Evolutionary conservation across 2,797 vertebrate genomes (phyloP), one percentile per base, ranked within the genome.

Genomic region (Miichthys miiuy): DNA sequence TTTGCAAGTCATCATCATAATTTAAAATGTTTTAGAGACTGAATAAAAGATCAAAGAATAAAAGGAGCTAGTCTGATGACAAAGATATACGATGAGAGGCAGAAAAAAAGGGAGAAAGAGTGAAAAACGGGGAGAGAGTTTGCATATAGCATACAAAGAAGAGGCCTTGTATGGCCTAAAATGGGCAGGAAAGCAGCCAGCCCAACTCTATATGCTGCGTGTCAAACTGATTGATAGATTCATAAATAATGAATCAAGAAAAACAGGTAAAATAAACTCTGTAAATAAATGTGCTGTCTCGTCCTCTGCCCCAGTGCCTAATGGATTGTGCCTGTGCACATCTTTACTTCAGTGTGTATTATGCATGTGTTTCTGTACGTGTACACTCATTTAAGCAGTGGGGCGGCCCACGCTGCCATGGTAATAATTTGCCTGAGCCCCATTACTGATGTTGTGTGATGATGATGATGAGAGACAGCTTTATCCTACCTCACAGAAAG

Each of bases 191-290:
- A 52, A 80, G 84, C 81, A 82, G 71, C 66, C 72, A 68, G 65
- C 38, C 78, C 75, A 82, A 81, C 68, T 66, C 68, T 70, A 73
- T 81, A 73, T 74, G 55, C 80, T 63, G 81, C 71, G 77, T 85
- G 84, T 88, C 88, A 89, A 77, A 79, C 81, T 90, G 87, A 91
- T 89, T 93, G 86, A 94, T 92, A 88, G 84, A 85, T 87, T 90
- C 88, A 89, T 94, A 92, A 92, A 95, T 93, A 92, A 90, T 89
- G 79, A 91, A 93, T 89, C 84, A 88, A 83, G 79, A 77, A 90
- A 88, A 92, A 89, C 79, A 82, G 85, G 87, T 88, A 77, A 92
- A 93, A 93, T 92, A 93, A 93, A 91, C 75, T 85, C 64, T 70
- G 86, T 93, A 91, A 94, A 92, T 93, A 91, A 94, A 93, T 90